Evolutionary conservation across 1,140 invertebrate genomes (phyloP).

Genomic region (Drosophila carrolli): DNA sequence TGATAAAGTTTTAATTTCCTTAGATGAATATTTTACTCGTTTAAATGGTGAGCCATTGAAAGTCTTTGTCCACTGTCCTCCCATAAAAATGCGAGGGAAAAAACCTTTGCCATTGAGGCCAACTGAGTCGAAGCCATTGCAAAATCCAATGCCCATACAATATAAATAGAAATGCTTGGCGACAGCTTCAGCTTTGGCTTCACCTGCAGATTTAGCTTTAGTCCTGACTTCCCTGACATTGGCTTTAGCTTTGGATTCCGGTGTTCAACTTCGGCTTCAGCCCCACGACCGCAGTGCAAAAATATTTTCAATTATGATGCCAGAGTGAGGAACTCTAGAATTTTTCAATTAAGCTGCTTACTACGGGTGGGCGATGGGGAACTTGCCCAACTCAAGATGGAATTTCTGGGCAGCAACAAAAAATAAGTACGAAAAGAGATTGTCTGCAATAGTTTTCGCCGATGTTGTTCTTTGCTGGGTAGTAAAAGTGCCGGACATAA

Average conservation of each 20-base stretch:
- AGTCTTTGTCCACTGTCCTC: conserved; percentile 11
- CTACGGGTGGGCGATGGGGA: conserved; percentile 12
- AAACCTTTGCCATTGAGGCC: conserved; percentile 1
- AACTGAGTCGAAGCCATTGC: conserved; percentile 20
- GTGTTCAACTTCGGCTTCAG: conserved; percentile 25
- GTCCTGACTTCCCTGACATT: neutral
- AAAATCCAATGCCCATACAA: conserved; percentile 61
- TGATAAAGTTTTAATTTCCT: conserved; percentile 18
- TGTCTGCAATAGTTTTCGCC: conserved; percentile 56
- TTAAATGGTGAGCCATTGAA: conserved; percentile 7
- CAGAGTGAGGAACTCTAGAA: conserved; percentile 74
- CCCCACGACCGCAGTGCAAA: conserved; percentile 56
- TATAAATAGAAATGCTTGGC: conserved; percentile 54
- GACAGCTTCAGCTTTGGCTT: conserved; percentile 60
- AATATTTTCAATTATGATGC: conserved; percentile 82
- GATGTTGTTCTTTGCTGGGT: conserved; percentile 40
- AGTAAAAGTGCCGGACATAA: conserved; percentile 79
- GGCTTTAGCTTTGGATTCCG: conserved; percentile 3
- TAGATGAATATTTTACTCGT: conserved; percentile 24
- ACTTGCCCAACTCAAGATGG: conserved; percentile 56
- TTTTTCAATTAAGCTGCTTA: conserved; percentile 77
- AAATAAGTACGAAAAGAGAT: conserved; percentile 47
- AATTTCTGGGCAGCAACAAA: conserved; percentile 65
- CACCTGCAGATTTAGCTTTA: conserved; percentile 16
- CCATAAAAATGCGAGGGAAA: conserved; percentile 3